Percentiles rank a stretch among this genome's conserved stretches.
phyloP scores from a whole-genome alignment of 2,888 invertebrate genomes.

The Chirona hameri region DNA sequence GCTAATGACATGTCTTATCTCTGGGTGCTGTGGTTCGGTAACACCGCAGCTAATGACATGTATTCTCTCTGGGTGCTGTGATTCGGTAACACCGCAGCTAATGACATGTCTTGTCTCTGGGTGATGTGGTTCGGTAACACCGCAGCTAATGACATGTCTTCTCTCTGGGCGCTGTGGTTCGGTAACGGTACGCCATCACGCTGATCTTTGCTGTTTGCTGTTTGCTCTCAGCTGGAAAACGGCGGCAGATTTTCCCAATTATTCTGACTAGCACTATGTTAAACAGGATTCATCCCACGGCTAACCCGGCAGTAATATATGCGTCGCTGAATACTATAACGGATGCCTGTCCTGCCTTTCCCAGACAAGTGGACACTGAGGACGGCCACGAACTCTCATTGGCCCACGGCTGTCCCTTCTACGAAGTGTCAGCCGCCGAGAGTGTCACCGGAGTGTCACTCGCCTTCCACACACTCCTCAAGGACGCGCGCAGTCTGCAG shows the following conservation, averaged over 20 bases:
- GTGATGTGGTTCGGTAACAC: too few species aligned
- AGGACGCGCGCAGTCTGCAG: conserved; percentile 73
- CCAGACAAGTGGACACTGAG: conserved; percentile 70
- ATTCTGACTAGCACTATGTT: neutral
- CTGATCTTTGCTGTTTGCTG: neutral
- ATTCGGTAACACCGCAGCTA: too few species aligned
- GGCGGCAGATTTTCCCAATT: neutral
- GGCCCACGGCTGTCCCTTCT: conserved; percentile 58
- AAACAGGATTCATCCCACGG: too few species aligned
- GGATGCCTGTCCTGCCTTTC: conserved; percentile 42
- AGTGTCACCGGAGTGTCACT: conserved; percentile 69
- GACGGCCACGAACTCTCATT: conserved; percentile 73
- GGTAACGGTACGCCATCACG: neutral
- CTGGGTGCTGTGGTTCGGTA: too few species aligned
- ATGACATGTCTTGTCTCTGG: too few species aligned
- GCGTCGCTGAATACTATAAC: too few species aligned
- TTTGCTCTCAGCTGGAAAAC: neutral
- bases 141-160: neutral
- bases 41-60: too few species aligned
- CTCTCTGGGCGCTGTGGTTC: neutral
- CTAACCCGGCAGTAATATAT: too few species aligned
- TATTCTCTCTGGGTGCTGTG: too few species aligned
- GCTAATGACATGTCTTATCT: too few species aligned
- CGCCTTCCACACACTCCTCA: conserved; percentile 67
- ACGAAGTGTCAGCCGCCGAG: conserved; percentile 77